A percentile compares a stretch with the other conserved stretches of the same genome.
These are phyloP conservation scores for Drosophila austrosaltans DNA, from an alignment of 2,888 invertebrate genomes.

Conservation along the genomic window DNA sequence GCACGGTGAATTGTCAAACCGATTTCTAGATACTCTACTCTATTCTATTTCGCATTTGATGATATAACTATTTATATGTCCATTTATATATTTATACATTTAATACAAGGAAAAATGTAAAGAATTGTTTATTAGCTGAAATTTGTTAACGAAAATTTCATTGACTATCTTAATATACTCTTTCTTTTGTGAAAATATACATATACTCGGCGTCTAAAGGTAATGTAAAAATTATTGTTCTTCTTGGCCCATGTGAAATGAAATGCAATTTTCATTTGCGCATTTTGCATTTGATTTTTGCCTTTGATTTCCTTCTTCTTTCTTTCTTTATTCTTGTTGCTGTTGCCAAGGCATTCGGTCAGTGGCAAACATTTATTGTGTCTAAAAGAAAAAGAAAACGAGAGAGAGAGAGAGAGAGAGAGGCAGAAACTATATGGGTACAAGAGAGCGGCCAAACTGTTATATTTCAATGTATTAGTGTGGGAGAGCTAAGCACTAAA, in stretches of 20 bases:
- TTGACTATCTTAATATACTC: too few relatives aligned
- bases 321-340: neutral
- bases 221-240: slow-evolving; percentile 19
- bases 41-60: too few relatives aligned
- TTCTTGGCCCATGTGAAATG: slow-evolving; percentile 16
- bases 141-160: too few relatives aligned
- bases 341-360: slow-evolving; percentile 1
- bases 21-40: neutral
- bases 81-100: too few relatives aligned
- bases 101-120: too few relatives aligned
- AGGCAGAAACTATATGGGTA: neutral
- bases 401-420: neutral
- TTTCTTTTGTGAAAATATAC: too few relatives aligned
- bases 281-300: slow-evolving; percentile 10
- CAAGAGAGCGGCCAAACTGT: slow-evolving; percentile 14
- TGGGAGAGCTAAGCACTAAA: neutral
- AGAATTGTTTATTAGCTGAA: too few relatives aligned
- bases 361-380: slow-evolving; percentile 7
- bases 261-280: slow-evolving; percentile 4
- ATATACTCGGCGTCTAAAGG: neutral
- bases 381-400: neutral
- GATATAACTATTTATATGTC: too few relatives aligned
- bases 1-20: neutral
- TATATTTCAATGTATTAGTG: slow-evolving; percentile 9
- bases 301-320: neutral